Evolutionary conservation across 2,797 vertebrate genomes (phyloP).

Genomic region (Paramormyrops hopkinsi): DNA sequence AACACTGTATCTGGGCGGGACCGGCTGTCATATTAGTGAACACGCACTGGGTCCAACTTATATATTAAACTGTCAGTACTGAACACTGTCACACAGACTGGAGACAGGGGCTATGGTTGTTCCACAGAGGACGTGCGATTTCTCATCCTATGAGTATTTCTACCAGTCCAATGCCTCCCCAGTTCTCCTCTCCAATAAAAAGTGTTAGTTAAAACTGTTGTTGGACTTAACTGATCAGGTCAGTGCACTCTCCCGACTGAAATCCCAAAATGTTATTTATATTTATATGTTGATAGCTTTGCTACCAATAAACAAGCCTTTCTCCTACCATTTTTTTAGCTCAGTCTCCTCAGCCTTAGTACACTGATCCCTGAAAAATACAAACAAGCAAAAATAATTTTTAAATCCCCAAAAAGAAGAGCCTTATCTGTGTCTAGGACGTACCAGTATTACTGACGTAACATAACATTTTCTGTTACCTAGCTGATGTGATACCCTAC

Average conservation of each 20-base stretch:
- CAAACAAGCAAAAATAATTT: conserved; percentile 8
- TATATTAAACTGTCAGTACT: conserved; percentile 38
- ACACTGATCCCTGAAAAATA: not conserved
- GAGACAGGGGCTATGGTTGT: not conserved
- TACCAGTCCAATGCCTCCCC: conserved; percentile 36
- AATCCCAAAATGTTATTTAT: not conserved
- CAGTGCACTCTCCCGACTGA: not conserved
- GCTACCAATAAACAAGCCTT: not conserved
- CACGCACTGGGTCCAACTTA: conserved; percentile 19
- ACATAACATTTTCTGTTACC: not conserved
- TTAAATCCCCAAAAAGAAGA: not conserved
- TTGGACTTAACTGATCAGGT: conserved; percentile 33
- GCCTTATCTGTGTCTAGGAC: not conserved
- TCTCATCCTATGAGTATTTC: conserved; percentile 53
- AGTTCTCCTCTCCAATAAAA: conserved; percentile 37
- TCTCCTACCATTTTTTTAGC: not conserved
- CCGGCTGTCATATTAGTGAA: conserved; percentile 27
- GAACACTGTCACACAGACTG: not conserved
- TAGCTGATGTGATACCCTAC: not conserved
- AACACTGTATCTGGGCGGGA: conserved; percentile 8
- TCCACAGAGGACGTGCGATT: conserved; percentile 33
- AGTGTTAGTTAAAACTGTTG: conserved; percentile 43
- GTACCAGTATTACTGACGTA: conserved; percentile 1
- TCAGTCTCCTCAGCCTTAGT: not conserved
- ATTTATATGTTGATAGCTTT: not conserved